A percentile compares a stretch with the other conserved stretches of the same genome.
Evolutionary conservation across 2,797 vertebrate species (phyloP).

Genomic region (Eutrigla gurnardus): DNA sequence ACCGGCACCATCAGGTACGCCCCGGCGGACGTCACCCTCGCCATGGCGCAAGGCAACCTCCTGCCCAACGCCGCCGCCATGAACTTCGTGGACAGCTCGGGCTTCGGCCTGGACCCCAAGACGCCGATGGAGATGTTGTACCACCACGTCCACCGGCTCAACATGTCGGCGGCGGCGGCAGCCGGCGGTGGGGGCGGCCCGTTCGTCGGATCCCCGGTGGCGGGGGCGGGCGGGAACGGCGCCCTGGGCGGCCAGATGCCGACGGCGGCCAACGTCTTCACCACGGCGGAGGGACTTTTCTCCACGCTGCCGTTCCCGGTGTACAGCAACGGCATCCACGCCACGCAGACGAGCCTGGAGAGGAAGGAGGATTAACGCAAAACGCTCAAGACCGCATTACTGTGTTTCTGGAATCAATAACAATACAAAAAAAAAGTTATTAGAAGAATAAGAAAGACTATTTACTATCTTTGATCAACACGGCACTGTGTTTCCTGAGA

Average conservation of each 20-base stretch:
- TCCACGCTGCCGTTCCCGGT: conserved; percentile 98
- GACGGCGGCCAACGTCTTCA: conserved; percentile 94
- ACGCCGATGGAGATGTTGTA: conserved; percentile 99
- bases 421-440: conserved; percentile 68
- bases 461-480: conserved; percentile 58
- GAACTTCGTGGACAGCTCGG: conserved; percentile 95
- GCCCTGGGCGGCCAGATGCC: conserved; percentile 93
- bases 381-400: conserved; percentile 85
- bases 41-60: conserved; percentile 96
- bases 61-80: conserved; percentile 93
- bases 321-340: conserved; percentile 98
- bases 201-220: conserved; percentile 85
- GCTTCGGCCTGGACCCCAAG: conserved; percentile 97
- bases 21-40: conserved; percentile 96
- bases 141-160: conserved; percentile 98
- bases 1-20: conserved; percentile 99
- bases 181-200: conserved; percentile 75
- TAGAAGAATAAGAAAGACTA: conserved; percentile 62
- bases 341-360: conserved; percentile 95
- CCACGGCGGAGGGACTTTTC: conserved; percentile 97
- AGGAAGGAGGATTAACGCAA: conserved; percentile 96
- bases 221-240: conserved; percentile 77
- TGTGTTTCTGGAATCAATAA: conserved; percentile 85
- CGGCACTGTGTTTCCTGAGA: conserved; percentile 86
- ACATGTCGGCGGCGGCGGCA: conserved; percentile 93